Percentiles rank a stretch among this genome's conserved stretches.
These are phyloP conservation scores for Hydrozoanthus tunicans DNA, from an alignment of 64 coral and sea anemone genomes.

Conservation along the genomic window DNA sequence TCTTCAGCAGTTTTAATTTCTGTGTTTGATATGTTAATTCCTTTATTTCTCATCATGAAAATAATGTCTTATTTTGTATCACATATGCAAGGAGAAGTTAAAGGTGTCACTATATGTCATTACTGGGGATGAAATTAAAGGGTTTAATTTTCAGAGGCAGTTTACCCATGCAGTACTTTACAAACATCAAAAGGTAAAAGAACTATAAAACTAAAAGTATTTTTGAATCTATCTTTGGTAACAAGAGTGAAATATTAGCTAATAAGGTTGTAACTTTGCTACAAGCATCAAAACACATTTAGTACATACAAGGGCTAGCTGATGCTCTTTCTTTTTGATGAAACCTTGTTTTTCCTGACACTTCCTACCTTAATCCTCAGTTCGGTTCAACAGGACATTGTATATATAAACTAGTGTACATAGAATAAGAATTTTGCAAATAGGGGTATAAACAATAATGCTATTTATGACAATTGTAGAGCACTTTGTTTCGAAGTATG, in stretches of 20 bases:
- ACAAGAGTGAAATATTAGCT: not conserved
- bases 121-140: too few species aligned
- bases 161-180: not conserved
- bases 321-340: not conserved
- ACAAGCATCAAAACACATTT: not conserved
- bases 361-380: not conserved
- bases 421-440: slow-evolving; percentile 12
- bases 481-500: not conserved
- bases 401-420: not conserved
- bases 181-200: not conserved
- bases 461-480: slow-evolving; percentile 10
- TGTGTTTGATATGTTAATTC: too few species aligned
- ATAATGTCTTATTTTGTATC: too few species aligned
- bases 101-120: too few species aligned
- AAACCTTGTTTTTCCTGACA: not conserved
- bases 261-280: not conserved
- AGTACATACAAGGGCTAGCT: not conserved
- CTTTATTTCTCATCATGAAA: too few species aligned
- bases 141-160: too few species aligned
- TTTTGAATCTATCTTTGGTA: not conserved
- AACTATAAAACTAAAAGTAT: not conserved
- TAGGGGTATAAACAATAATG: not conserved
- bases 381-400: not conserved
- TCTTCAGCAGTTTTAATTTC: too few species aligned
- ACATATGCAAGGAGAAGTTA: too few species aligned